Evolutionary conservation across 2,113 vertebrate genomes (phyloP), one percentile per base, ranked within the genome.

Genomic region (Calyptomena viridis): DNA sequence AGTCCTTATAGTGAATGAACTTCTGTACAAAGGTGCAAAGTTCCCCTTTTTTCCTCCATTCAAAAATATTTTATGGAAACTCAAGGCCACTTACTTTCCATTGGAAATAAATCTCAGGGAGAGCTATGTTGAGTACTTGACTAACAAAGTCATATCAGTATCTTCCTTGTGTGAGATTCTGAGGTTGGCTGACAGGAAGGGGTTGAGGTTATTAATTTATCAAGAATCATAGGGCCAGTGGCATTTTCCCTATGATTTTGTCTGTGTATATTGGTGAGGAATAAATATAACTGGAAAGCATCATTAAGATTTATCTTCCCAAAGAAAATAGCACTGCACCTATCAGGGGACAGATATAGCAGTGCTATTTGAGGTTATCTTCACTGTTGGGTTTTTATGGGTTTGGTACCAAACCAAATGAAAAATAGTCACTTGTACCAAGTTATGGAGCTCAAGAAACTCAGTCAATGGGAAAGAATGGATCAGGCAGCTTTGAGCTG

Each of bases 11-110:
- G 47, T 63, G 31, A 77, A 84, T 44, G 19, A 72, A 28, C 33
- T 35, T 7, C 42, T 81, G 25, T 44, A 18, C 16, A 40, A 44
- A 64, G 9, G 7, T 59, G 62, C 30, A 69, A 46, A 19, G 11
- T 66, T 68, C 19, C 22, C 8, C 5, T 15, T 47, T 53, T 23
- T 20, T 9, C 0, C 1, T 4, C 6, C 0, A 8, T 59, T 60
- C 50, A 2, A 42, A 33, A 37, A 14, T 35, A 31, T 8, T 8
- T 19, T 27, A 4, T 7, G 44, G 60, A 67, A 56, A 30, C 9
- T 71, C 30, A 3, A 56, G 42, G 13, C 31, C 13, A 47, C 21
- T 40, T 77, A 44, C 30, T 74, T 80, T 88, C 22, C 21, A 5
- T 59, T 74, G 56, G 24, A n/a, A 44, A 64, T 49, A 30, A 68